These are phyloP conservation scores for Malurus cyaneus DNA, from an alignment of 2,113 vertebrate genomes.

Conservation along the genomic window DNA sequence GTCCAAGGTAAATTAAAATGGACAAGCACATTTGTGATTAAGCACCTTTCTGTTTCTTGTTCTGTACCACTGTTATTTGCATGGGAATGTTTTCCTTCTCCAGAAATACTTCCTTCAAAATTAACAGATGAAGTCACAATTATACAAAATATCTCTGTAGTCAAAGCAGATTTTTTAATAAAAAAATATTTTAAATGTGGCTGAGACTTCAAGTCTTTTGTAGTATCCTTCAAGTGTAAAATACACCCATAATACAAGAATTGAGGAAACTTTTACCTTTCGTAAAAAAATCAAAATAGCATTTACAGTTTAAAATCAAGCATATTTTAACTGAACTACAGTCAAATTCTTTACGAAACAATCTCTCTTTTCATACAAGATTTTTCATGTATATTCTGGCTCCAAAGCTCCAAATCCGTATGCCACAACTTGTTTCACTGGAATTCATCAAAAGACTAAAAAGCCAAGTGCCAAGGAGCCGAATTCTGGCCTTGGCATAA, in stretches of 20 bases:
- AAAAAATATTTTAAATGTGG: background rate
- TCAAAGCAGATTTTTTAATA: background rate
- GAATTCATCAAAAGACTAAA: conserved; percentile 41
- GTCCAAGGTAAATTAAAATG: background rate
- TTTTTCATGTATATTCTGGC: conserved; percentile 55
- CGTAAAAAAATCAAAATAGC: conserved; percentile 51
- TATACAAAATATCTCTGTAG: background rate
- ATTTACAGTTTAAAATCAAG: conserved; percentile 53
- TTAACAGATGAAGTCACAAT: background rate
- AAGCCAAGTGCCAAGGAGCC: background rate
- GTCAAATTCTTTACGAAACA: conserved; percentile 55
- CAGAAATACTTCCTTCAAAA: background rate
- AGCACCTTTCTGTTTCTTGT: background rate
- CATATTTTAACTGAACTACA: conserved; percentile 52
- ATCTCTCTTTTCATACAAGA: conserved; percentile 51
- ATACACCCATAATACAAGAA: background rate
- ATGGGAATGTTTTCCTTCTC: background rate
- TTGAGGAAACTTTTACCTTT: conserved; percentile 61
- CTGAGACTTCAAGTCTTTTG: background rate
- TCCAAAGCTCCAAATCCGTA: conserved; percentile 43
- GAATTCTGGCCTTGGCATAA: background rate
- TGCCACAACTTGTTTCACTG: conserved; percentile 69
- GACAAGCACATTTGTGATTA: background rate
- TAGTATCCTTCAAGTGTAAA: conserved; percentile 49
- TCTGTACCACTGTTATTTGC: background rate